Conservation (phyloP, 2,888 invertebrate genomes). For the Notocelia uddmanniana region DNA sequence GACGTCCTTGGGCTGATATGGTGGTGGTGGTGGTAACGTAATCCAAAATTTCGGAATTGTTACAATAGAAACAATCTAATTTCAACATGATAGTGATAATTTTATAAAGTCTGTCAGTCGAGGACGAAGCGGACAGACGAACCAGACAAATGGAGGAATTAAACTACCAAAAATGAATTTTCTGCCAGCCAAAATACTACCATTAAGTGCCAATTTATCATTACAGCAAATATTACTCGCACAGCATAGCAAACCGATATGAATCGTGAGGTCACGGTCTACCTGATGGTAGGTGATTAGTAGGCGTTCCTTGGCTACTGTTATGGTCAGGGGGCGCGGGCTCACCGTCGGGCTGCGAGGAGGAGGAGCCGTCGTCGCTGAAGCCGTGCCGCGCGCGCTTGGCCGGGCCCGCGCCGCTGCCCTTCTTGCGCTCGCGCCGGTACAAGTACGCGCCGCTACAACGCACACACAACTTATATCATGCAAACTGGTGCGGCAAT, state of each 20-base stretch:
- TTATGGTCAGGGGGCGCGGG: constrained; percentile 10
- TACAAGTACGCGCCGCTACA: constrained; percentile 91
- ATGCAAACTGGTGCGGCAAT: background rate
- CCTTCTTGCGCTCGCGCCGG: constrained; percentile 91
- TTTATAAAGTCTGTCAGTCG: too few relatives aligned
- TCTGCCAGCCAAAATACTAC: background rate
- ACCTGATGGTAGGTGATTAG: constrained; percentile 29
- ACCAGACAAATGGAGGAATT: too few relatives aligned
- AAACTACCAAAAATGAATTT: background rate
- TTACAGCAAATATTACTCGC: background rate
- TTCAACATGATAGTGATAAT: too few relatives aligned
- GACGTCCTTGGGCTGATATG: too few relatives aligned
- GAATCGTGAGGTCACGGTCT: background rate
- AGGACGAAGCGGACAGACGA: too few relatives aligned
- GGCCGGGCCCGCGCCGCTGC: constrained; percentile 65
- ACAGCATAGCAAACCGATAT: background rate
- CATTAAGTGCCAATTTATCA: too few relatives aligned
- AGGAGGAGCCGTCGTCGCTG: constrained; percentile 91
- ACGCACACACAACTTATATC: background rate
- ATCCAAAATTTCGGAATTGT: background rate
- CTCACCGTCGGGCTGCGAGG: constrained; percentile 79
- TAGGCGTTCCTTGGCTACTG: constrained; percentile 21
- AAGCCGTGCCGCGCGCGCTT: constrained; percentile 83
- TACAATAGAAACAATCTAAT: background rate
- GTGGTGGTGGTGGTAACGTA: too few relatives aligned